These are phyloP conservation scores for Myotis findleyi DNA, from an alignment of 2,797 vertebrate genomes.

Conservation along the genomic window DNA sequence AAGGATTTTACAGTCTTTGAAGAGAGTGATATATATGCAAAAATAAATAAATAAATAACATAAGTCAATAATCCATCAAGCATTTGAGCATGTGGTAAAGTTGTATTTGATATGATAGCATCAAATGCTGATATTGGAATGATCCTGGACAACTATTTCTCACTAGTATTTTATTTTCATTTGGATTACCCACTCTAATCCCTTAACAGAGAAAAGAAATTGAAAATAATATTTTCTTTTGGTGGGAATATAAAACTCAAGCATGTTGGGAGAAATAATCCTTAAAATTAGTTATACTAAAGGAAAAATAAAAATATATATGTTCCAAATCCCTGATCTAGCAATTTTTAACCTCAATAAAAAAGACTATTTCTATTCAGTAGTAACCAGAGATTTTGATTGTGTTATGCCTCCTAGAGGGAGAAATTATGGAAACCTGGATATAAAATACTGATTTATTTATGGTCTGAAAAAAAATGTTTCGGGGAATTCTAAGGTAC, in stretches of 20 bases:
- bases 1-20: constrained; percentile 30
- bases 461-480: constrained; percentile 57
- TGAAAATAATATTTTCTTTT: constrained; percentile 64
- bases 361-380: constrained; percentile 72
- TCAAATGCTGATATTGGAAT: constrained; percentile 36
- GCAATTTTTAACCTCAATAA: constrained; percentile 72
- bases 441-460: constrained; percentile 73
- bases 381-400: constrained; percentile 71
- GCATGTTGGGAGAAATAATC: constrained; percentile 18
- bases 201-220: constrained; percentile 33
- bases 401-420: constrained; percentile 74
- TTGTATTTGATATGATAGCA: not conserved
- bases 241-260: constrained; percentile 51
- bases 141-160: not conserved
- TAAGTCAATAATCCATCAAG: constrained; percentile 2
- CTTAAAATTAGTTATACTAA: constrained; percentile 70
- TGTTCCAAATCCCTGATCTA: constrained; percentile 61
- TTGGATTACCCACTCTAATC: constrained; percentile 43
- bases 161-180: constrained; percentile 52
- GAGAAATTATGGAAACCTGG: constrained; percentile 74
- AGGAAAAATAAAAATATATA: constrained; percentile 59
- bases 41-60: not conserved
- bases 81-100: not conserved
- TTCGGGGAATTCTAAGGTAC: constrained; percentile 58
- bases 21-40: not conserved